phyloP scores from a whole-genome alignment of 2,888 invertebrate genomes.

The Dicyrtoma fusca region DNA sequence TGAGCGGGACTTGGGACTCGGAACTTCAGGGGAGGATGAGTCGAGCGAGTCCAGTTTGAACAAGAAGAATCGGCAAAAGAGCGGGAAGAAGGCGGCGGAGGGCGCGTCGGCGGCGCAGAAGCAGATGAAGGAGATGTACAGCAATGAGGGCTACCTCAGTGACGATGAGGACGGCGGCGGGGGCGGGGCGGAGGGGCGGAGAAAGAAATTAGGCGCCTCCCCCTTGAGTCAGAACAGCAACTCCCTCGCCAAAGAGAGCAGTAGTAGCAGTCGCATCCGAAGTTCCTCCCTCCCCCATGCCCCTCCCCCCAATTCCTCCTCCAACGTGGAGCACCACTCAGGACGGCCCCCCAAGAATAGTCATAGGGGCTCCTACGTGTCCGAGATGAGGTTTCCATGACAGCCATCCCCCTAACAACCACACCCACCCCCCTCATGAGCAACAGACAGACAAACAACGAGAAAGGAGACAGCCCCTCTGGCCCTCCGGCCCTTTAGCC shows the following conservation, averaged over 20 bases:
- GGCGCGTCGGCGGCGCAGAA: constrained; percentile 56
- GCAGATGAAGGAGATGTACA: constrained; percentile 68
- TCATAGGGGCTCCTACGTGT: constrained; percentile 64
- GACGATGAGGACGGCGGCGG: constrained; percentile 58
- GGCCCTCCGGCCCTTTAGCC: too few species aligned
- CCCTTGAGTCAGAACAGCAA: constrained; percentile 60
- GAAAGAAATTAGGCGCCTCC: constrained; percentile 60
- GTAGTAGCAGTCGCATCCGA: constrained; percentile 29
- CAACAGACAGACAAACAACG: too few species aligned
- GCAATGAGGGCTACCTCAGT: constrained; percentile 64
- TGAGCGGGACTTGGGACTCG: constrained; percentile 75
- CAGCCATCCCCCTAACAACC: too few species aligned
- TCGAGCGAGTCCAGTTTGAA: constrained; percentile 80
- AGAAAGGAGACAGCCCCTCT: too few species aligned
- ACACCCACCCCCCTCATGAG: too few species aligned
- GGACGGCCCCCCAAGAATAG: constrained; percentile 39
- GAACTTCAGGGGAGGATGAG: constrained; percentile 78
- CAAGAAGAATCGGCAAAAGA: constrained; percentile 60
- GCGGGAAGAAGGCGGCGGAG: constrained; percentile 58
- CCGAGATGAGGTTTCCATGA: constrained; percentile 70
- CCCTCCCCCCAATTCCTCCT: constrained; percentile 23
- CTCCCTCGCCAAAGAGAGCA: constrained; percentile 11
- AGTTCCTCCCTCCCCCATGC: constrained; percentile 49
- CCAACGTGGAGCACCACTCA: not conserved
- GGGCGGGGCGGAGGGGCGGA: constrained; percentile 60